phyloP scores from a whole-genome alignment of 2,888 invertebrate genomes.

The Trisateles emortualis region DNA sequence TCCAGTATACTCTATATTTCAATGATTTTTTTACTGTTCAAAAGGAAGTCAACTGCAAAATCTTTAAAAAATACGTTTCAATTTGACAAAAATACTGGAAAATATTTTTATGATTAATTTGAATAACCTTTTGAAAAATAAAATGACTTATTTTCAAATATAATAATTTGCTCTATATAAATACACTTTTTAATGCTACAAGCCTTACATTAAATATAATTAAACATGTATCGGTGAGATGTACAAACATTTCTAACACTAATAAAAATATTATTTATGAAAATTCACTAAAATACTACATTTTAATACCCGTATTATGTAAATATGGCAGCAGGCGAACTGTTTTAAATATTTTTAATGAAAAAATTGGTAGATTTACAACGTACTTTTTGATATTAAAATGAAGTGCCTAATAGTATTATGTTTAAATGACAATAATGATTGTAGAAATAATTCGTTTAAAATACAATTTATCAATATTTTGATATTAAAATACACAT shows the following conservation, averaged over 20 bases:
- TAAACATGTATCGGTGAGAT: slow-evolving; percentile 49
- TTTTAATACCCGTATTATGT: slow-evolving; percentile 58
- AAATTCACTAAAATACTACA: slow-evolving; percentile 42
- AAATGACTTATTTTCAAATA: not conserved
- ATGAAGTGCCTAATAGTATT: not conserved
- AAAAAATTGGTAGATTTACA: slow-evolving; percentile 21
- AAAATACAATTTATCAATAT: too few relatives aligned
- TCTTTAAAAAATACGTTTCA: too few relatives aligned
- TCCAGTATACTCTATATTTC: too few relatives aligned
- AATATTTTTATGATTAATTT: not conserved
- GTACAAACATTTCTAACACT: slow-evolving; percentile 27
- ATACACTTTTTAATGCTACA: not conserved
- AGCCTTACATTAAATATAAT: not conserved
- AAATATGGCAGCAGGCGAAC: slow-evolving; percentile 49
- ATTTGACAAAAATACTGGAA: too few relatives aligned
- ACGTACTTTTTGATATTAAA: slow-evolving; percentile 5
- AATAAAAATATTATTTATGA: slow-evolving; percentile 20
- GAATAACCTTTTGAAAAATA: not conserved
- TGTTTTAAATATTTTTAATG: slow-evolving; percentile 18
- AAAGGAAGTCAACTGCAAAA: too few relatives aligned
- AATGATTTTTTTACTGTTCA: too few relatives aligned
- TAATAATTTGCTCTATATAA: not conserved
- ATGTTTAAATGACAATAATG: too few relatives aligned
- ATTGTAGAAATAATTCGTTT: too few relatives aligned
- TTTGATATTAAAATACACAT: too few relatives aligned